phyloP scores from a whole-genome alignment of 1,140 invertebrate species.

The Tetramorium alpestre region DNA sequence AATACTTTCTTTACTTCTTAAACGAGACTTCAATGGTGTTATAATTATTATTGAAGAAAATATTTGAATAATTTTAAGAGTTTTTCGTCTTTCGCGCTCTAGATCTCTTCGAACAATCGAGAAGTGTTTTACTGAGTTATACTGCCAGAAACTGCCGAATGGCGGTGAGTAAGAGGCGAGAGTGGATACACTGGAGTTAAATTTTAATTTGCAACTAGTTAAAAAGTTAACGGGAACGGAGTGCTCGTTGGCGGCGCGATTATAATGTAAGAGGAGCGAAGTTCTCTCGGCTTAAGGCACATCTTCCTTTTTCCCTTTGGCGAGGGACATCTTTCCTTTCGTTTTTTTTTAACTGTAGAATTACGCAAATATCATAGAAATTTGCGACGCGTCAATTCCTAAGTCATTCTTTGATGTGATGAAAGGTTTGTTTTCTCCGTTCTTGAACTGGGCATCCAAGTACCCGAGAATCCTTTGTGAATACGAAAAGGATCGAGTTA shows the following conservation, averaged over 20 bases:
- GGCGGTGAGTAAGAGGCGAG: slow-evolving; percentile 34
- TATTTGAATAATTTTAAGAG: neutral
- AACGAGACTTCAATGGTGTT: neutral
- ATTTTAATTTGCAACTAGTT: slow-evolving; percentile 80
- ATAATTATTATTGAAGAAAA: slow-evolving; percentile 14
- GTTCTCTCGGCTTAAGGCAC: slow-evolving; percentile 57
- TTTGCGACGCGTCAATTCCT: slow-evolving; percentile 62
- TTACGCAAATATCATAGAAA: slow-evolving; percentile 59
- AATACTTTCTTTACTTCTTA: neutral
- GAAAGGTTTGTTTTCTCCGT: slow-evolving; percentile 34
- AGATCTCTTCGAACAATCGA: slow-evolving; percentile 22
- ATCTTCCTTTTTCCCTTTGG: neutral
- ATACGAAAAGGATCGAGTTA: slow-evolving; percentile 16
- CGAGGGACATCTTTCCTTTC: neutral
- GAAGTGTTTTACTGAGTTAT: slow-evolving; percentile 41
- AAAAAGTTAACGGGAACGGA: slow-evolving; percentile 75
- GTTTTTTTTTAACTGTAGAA: neutral
- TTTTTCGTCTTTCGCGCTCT: neutral
- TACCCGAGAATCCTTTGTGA: neutral
- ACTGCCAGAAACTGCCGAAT: slow-evolving; percentile 32
- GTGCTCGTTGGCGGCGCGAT: slow-evolving; percentile 44
- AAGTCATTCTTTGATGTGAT: slow-evolving; percentile 46
- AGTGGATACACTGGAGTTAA: slow-evolving; percentile 70
- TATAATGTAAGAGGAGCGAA: slow-evolving; percentile 70
- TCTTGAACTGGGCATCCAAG: slow-evolving; percentile 41